Base-by-base conservation (phyloP, 2,113 vertebrate species). In the Cyprichromis sp. region DNA sequence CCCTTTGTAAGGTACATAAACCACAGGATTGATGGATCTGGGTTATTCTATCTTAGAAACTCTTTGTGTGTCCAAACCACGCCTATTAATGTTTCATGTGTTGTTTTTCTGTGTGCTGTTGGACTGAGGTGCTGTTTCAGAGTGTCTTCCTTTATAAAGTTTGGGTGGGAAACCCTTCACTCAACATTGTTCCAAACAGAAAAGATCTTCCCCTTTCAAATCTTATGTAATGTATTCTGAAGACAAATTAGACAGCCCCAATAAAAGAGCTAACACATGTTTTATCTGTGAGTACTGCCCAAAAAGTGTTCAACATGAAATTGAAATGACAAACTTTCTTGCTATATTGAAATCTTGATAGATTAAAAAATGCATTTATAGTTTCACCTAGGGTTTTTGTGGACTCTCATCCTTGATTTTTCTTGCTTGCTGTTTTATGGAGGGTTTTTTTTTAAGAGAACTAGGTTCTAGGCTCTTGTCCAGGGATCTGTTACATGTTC, bases 401-500 rank as follows among this genome's bases (percentile, higher is more conserved):
- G 10, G 7, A 5, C 34, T 17, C 29, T 13, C 16, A 42, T 85
- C 71, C 84, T 88, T 91, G 76, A 59, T 21, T 47, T 76, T 78
- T 21, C 63, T 47, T 76, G 16, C 26, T 42, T 11, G 1, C 10
- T 8, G 26, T 50, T 63, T 36, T 36, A 63, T 63, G 31, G 16
- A 63, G 59, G 8, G 0, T 1, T 31, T 31, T 19, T 68, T 76
- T 50, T 19, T 1, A 59, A 82, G 71, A 80, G 63, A 88, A 84
- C 53, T 29, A 21, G 86, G 34, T 92, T 73, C 86, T 55, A 80
- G 26, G 52, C 85, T 82, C 47, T 83, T 31, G 53, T 83, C 52
- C 31, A 11, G 40, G 80, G 90, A 90, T 93, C 83, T 47, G 66
- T 93, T 91, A 86, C 89, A 89, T 63, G 38, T 79, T 83, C 91